These are phyloP conservation scores for Nothobranchius furzeri DNA, from an alignment of 2,113 vertebrate genomes.

Conservation along the genomic window DNA sequence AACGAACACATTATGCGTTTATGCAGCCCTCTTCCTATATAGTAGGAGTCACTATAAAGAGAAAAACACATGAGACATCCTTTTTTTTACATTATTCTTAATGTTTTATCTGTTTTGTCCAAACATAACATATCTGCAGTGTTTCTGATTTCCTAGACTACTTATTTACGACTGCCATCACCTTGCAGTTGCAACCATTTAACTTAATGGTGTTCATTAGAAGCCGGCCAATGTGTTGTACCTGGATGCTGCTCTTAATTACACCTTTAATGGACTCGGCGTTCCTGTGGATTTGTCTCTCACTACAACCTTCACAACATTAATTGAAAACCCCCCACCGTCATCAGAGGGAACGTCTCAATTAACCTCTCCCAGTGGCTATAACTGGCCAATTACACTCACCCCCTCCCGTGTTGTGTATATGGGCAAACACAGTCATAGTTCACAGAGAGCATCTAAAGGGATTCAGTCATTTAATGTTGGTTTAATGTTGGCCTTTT, in stretches of 20 bases:
- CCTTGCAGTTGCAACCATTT: constrained; percentile 14
- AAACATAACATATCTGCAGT: neutral
- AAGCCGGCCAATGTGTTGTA: constrained; percentile 40
- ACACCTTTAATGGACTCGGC: constrained; percentile 63
- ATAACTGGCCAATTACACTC: constrained; percentile 64
- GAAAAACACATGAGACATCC: neutral
- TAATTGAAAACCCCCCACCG: constrained; percentile 71
- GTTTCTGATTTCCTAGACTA: neutral
- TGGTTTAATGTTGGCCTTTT: too few species aligned
- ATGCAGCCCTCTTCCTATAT: too few species aligned
- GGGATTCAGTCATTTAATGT: too few species aligned
- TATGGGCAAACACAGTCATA: constrained; percentile 55
- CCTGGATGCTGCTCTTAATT: constrained; percentile 65
- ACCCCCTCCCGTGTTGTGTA: constrained; percentile 12
- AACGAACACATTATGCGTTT: too few species aligned
- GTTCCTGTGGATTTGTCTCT: constrained; percentile 64
- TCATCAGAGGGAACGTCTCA: constrained; percentile 61
- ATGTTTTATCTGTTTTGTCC: neutral
- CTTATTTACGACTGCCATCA: constrained; percentile 18
- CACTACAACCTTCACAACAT: constrained; percentile 63
- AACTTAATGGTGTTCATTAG: constrained; percentile 52
- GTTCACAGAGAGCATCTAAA: constrained; percentile 8
- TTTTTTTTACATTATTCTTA: neutral
- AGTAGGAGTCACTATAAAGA: too few species aligned
- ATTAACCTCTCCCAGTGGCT: constrained; percentile 66